Conservation (phyloP, 2,113 vertebrate genomes). For the Sinosuthora webbiana region DNA sequence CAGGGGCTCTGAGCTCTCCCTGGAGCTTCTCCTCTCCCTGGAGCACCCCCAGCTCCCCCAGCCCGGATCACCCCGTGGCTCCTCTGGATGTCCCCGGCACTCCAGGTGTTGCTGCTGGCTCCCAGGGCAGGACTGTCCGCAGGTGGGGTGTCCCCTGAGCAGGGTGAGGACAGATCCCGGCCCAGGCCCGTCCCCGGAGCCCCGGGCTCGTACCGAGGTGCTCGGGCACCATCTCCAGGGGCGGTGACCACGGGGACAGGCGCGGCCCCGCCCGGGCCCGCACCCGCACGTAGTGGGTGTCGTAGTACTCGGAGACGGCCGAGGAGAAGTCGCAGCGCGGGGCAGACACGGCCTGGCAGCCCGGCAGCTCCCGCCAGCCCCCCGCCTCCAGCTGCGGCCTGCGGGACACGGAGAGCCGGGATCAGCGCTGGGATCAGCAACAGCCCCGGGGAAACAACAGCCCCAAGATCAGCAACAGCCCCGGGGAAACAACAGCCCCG, state of each 20-base stretch:
- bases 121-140: neutral
- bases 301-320: neutral
- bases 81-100: neutral
- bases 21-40: neutral
- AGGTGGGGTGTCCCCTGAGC: neutral
- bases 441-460: neutral
- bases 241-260: conserved; percentile 33
- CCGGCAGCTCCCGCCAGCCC: conserved; percentile 51
- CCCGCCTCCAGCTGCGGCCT: fast-evolving
- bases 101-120: fast-evolving
- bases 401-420: too few relatives aligned
- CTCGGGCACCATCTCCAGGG: conserved; percentile 12
- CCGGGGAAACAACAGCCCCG: too few relatives aligned
- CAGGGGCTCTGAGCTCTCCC: neutral
- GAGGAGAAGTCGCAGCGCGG: conserved; percentile 47
- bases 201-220: conserved; percentile 7
- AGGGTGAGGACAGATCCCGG: neutral
- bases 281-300: neutral
- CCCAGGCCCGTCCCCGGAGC: too few relatives aligned
- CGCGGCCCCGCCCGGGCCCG: neutral
- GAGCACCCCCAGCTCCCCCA: neutral
- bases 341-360: conserved; percentile 37
- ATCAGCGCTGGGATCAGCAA: too few relatives aligned
- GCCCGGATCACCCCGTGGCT: neutral
- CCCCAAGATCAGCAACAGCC: neutral